Evolutionary conservation across 1,140 invertebrate genomes (phyloP).

Genomic region (Nomia melanderi): DNA sequence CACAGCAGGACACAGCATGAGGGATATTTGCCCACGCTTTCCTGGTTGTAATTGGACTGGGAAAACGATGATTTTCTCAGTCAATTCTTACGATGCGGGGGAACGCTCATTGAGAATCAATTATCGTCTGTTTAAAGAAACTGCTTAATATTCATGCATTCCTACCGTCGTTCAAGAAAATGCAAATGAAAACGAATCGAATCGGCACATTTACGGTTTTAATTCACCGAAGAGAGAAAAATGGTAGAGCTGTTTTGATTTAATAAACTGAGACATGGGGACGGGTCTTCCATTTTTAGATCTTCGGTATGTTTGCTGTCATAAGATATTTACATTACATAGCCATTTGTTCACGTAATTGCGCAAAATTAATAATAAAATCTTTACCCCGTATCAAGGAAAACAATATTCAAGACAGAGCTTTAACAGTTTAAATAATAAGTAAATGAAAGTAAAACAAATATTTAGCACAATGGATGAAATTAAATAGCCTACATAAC

Average conservation of each 20-base stretch:
- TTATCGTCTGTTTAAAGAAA: not conserved
- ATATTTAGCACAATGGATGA: no score
- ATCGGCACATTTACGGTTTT: not conserved
- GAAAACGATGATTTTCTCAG: not conserved
- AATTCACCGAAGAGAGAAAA: not conserved
- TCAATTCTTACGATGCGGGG: not conserved
- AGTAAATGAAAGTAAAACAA: no score
- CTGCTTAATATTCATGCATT: constrained; percentile 32
- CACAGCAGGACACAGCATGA: no score
- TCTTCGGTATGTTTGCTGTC: not conserved
- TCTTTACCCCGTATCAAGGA: no score
- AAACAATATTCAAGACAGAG: no score
- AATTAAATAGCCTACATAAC: no score
- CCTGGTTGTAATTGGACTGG: not conserved
- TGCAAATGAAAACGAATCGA: constrained; percentile 14
- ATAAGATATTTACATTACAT: not conserved
- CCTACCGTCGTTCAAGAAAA: not conserved
- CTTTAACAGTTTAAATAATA: no score
- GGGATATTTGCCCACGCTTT: not conserved
- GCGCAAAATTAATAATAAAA: no score
- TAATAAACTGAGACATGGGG: constrained; percentile 1
- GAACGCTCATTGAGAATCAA: constrained; percentile 13
- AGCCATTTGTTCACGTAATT: no score
- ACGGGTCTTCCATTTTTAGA: not conserved
- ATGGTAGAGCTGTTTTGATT: not conserved